Percentiles rank a stretch among this genome's conserved stretches.
phyloP scores from a whole-genome alignment of 2,888 invertebrate species.

The Pogonocherus hispidulus region DNA sequence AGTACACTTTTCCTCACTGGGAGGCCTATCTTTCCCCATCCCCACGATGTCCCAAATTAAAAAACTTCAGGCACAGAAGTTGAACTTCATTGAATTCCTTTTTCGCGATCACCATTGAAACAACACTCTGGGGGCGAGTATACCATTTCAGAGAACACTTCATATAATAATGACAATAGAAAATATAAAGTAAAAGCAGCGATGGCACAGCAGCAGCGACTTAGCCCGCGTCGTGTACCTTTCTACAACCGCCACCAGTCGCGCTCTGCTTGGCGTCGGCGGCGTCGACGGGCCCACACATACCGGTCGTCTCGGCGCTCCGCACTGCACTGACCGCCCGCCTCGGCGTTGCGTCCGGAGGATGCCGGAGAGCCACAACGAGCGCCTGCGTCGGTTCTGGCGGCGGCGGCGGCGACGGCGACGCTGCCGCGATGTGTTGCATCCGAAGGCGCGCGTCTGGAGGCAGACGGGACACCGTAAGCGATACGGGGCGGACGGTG shows the following conservation, averaged over 20 bases:
- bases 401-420: conserved; percentile 51
- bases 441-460: conserved; percentile 56
- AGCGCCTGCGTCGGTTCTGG: conserved; percentile 46
- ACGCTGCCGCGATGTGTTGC: conserved; percentile 51
- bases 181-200: conserved; percentile 21
- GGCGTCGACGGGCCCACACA: conserved; percentile 53
- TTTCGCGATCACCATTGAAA: not conserved
- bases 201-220: conserved; percentile 38
- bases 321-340: conserved; percentile 64
- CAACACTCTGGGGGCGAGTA: not conserved
- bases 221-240: conserved; percentile 26
- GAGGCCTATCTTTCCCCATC: not conserved
- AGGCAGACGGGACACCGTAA: conserved; percentile 44
- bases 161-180: not conserved
- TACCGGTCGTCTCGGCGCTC: conserved; percentile 63
- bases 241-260: conserved; percentile 53
- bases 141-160: not conserved
- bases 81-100: not conserved
- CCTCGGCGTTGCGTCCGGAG: conserved; percentile 45
- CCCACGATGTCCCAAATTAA: conserved; percentile 5
- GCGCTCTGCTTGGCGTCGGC: conserved; percentile 59
- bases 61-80: conserved; percentile 4
- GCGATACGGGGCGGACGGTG: conserved; percentile 50
- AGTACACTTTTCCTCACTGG: not conserved
- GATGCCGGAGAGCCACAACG: conserved; percentile 25